Conservation (phyloP, 2,888 invertebrate species). For the Dione juno region DNA sequence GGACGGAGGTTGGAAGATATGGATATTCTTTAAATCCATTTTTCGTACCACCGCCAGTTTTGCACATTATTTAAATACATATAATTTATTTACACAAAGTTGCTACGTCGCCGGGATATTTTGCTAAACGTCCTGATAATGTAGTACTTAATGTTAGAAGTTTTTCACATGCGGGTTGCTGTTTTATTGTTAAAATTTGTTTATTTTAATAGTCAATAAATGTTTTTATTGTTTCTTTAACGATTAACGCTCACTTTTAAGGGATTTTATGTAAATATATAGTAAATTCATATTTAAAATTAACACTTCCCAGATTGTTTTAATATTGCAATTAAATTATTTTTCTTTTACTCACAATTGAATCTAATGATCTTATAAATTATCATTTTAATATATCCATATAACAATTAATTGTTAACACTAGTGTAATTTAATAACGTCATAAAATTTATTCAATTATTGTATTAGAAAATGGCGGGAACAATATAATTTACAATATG, state of each 20-base stretch:
- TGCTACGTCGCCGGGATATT: background rate
- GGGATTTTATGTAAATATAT: background rate
- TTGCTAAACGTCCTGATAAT: slow-evolving; percentile 15
- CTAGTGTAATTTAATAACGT: background rate
- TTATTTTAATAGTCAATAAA: background rate
- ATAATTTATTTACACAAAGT: slow-evolving; percentile 6
- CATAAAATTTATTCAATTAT: background rate
- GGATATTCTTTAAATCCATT: slow-evolving; percentile 76
- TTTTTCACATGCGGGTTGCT: slow-evolving; percentile 21
- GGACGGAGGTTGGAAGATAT: slow-evolving; percentile 66
- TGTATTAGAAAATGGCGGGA: slow-evolving; percentile 57
- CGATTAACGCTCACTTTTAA: slow-evolving; percentile 8
- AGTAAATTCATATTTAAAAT: background rate
- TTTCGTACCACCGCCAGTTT: slow-evolving; percentile 26
- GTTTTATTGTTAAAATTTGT: slow-evolving; percentile 6
- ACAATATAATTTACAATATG: slow-evolving; percentile 55
- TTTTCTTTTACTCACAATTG: background rate
- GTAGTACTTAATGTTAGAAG: background rate
- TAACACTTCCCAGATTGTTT: background rate
- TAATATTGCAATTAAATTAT: background rate
- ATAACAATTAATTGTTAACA: background rate
- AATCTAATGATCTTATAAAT: background rate
- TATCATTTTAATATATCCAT: background rate
- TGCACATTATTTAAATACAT: slow-evolving; percentile 14
- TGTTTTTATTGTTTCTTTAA: slow-evolving; percentile 1